Base-by-base conservation (phyloP, 2,797 vertebrate genomes). In the Phataginus tricuspis region DNA sequence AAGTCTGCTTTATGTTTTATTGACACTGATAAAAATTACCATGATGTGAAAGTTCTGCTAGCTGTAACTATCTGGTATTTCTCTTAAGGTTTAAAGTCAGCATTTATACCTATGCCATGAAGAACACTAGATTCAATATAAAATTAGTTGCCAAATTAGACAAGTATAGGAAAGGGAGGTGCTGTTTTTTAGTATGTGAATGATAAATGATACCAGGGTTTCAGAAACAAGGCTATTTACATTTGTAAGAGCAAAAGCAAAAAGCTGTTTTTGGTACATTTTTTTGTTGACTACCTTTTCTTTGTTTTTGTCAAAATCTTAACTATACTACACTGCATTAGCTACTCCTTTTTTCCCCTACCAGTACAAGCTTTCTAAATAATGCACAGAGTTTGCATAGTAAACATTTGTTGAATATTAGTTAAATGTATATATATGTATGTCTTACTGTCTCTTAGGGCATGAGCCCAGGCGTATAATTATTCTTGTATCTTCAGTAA, bases 211-310 rank as follows among this genome's bases (percentile, higher is more conserved):
- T 85, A 34, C 25, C 5, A 75, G n/a, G 53, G 64, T n/a, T 90
- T 95, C 57, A 84, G 72, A 77, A 92, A 57, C 27, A 61, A 4
- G 21, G 14, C n/a, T 80, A 0, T 66, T 95, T 84, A 72, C 61
- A 57, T 83, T 96, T 91, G 18, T 72, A 78, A 72, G 69, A 95
- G 66, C 34, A 93, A 94, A 92, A 74, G 25, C 18, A 63, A 74
- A 87, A 85, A 51, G 6, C 31, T 77, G 7, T 25, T 91, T 90
- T 63, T 90, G 34, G 1, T 71, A 72, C 45, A 66, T 3, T 61
- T 95, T 96, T 19, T 29, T n/a, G 12, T 75, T 66, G 69, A 55
- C 72, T 75, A 1, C 51, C 2, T 77, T 82, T 64, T 68, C 39
- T 55, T 75, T 34, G 23, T 66, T 34, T 85, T 95, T 82, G 45